Conservation (phyloP, 2,888 invertebrate species). For the Pandemis corylana region DNA sequence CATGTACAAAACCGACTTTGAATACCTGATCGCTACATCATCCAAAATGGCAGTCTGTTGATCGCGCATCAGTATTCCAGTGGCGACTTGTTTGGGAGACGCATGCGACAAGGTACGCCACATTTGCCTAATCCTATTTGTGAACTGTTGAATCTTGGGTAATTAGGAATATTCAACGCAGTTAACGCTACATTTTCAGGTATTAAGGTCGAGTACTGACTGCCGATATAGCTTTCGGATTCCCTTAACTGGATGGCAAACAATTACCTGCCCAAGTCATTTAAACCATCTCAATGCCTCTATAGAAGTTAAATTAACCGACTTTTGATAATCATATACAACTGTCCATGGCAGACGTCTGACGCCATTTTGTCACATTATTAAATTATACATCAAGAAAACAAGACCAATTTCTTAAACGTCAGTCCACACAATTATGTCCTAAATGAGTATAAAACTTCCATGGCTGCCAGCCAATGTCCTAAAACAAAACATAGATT, state of each 20-base stretch:
- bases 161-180: not conserved
- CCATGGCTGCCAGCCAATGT: conserved; percentile 32
- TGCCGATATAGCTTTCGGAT: not conserved
- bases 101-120: conserved; percentile 1
- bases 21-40: conserved; percentile 21
- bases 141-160: conserved; percentile 19
- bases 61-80: conserved; percentile 29
- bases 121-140: conserved; percentile 29
- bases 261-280: too few species aligned
- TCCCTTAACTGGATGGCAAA: not conserved
- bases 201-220: not conserved
- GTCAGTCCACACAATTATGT: conserved; percentile 9
- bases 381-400: conserved; percentile 3
- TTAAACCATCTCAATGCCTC: too few species aligned
- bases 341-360: too few species aligned
- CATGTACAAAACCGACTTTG: not conserved
- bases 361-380: not conserved
- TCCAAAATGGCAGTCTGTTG: conserved; percentile 5
- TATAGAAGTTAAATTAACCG: too few species aligned
- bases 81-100: conserved; percentile 7
- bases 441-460: conserved; percentile 31
- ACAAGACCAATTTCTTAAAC: not conserved
- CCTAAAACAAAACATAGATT: conserved; percentile 17
- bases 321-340: too few species aligned
- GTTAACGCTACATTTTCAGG: not conserved